phyloP scores from a whole-genome alignment of 2,888 invertebrate species.

The Hecatera dysodea region DNA sequence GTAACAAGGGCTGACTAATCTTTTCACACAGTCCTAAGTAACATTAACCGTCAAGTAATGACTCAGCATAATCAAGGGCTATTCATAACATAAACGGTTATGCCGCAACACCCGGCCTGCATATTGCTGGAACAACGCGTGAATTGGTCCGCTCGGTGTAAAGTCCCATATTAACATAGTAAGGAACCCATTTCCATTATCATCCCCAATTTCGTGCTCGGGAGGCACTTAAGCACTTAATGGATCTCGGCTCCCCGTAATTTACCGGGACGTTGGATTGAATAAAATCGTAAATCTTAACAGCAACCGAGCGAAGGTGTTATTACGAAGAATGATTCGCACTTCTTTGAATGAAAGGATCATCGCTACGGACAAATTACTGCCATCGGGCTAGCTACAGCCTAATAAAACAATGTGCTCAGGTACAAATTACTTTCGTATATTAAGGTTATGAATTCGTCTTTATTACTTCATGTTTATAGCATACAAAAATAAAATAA shows the following conservation, averaged over 20 bases:
- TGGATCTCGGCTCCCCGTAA: constrained; percentile 89
- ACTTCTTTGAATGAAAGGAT: constrained; percentile 74
- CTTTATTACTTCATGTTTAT: constrained; percentile 54
- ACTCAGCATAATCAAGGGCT: constrained; percentile 67
- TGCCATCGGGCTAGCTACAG: constrained; percentile 59
- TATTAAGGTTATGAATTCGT: constrained; percentile 42
- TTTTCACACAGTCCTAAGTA: constrained; percentile 51
- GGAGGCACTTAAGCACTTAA: constrained; percentile 90
- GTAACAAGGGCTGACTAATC: constrained; percentile 42
- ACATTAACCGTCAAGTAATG: constrained; percentile 60
- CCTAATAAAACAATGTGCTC: constrained; percentile 65
- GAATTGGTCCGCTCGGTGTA: constrained; percentile 81
- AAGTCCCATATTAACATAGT: constrained; percentile 88
- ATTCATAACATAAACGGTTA: constrained; percentile 74
- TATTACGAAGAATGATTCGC: constrained; percentile 86
- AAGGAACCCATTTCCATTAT: constrained; percentile 89
- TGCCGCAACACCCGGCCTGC: constrained; percentile 71
- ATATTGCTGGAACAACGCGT: constrained; percentile 82
- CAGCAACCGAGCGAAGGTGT: constrained; percentile 83
- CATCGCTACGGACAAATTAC: constrained; percentile 74
- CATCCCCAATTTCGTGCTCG: constrained; percentile 90
- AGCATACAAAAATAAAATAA: constrained; percentile 35
- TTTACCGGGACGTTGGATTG: constrained; percentile 88
- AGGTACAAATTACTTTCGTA: constrained; percentile 53
- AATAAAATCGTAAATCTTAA: constrained; percentile 90